These are phyloP conservation scores for Gambelia wislizenii DNA, from an alignment of 2,797 vertebrate species.

Conservation along the genomic window DNA sequence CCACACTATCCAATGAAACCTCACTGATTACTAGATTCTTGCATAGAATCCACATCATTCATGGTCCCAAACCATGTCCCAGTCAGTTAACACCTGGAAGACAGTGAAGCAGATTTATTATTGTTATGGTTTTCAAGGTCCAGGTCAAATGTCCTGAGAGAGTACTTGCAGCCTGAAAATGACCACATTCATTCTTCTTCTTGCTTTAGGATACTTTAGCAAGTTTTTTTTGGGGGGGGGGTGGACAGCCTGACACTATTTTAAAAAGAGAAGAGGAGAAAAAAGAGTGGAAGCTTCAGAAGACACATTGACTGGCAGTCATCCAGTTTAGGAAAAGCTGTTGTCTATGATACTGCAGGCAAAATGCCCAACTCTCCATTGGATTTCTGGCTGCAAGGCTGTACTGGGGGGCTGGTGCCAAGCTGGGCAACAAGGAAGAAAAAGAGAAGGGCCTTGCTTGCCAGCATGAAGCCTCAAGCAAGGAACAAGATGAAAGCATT, in stretches of 20 bases:
- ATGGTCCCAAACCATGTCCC: too few relatives aligned
- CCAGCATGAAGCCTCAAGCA: not conserved
- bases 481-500: conserved; percentile 1
- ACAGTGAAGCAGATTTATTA: too few relatives aligned
- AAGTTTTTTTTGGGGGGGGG: too few relatives aligned
- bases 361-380: conserved; percentile 22
- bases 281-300: not conserved
- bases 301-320: not conserved
- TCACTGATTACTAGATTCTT: too few relatives aligned
- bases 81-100: too few relatives aligned
- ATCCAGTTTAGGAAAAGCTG: not conserved
- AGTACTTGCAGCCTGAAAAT: not conserved
- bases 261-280: not conserved
- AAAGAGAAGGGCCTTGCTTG: not conserved
- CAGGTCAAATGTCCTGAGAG: not conserved
- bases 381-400: conserved; percentile 26
- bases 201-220: not conserved
- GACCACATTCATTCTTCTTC: not conserved
- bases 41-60: too few relatives aligned
- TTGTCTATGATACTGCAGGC: conserved; percentile 19
- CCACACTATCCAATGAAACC: too few relatives aligned
- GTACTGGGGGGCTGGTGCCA: conserved; percentile 1
- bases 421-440: conserved; percentile 5
- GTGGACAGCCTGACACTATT: not conserved
- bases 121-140: too few relatives aligned